phyloP scores from a whole-genome alignment of 35 echinoderm and acorn worm species.

The Nesometra sesokonis region DNA sequence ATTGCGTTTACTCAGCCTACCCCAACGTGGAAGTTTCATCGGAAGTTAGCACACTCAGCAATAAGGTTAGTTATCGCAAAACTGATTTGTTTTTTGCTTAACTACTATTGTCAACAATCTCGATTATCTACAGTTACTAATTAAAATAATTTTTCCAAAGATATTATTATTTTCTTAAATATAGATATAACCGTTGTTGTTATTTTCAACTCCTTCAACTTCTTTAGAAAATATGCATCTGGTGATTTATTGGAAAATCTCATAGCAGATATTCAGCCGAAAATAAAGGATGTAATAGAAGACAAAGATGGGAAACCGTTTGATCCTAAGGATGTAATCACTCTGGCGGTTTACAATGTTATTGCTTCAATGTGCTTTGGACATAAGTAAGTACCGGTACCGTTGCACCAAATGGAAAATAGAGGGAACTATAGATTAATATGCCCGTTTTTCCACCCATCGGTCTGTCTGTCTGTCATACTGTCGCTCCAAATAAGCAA shows the following conservation, averaged over 20 bases:
- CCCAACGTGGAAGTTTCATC: slow-evolving; percentile 27
- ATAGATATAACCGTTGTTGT: too few relatives aligned
- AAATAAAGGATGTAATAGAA: slow-evolving; percentile 3
- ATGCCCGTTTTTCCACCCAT: too few relatives aligned
- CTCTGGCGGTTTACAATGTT: slow-evolving; percentile 31
- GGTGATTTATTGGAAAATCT: background rate
- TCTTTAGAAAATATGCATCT: background rate
- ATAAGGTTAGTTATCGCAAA: slow-evolving; percentile 16
- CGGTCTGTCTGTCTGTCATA: too few relatives aligned
- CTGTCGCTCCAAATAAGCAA: too few relatives aligned
- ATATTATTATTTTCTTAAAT: too few relatives aligned
- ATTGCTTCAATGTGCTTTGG: slow-evolving; percentile 36
- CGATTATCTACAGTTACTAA: too few relatives aligned
- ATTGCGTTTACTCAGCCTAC: slow-evolving; percentile 20
- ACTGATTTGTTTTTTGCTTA: too few relatives aligned
- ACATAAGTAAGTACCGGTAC: slow-evolving; percentile 12
- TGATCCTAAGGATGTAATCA: slow-evolving; percentile 24
- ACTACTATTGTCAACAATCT: too few relatives aligned
- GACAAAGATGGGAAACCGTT: slow-evolving; percentile 23
- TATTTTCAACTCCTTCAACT: too few relatives aligned
- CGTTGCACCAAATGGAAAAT: too few relatives aligned
- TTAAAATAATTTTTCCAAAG: too few relatives aligned
- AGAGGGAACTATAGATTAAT: too few relatives aligned
- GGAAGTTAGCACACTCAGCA: slow-evolving; percentile 26
- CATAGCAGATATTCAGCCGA: background rate